These are phyloP conservation scores for Chaitophorus viminalis DNA, from an alignment of 2,888 invertebrate species.

Conservation along the genomic window DNA sequence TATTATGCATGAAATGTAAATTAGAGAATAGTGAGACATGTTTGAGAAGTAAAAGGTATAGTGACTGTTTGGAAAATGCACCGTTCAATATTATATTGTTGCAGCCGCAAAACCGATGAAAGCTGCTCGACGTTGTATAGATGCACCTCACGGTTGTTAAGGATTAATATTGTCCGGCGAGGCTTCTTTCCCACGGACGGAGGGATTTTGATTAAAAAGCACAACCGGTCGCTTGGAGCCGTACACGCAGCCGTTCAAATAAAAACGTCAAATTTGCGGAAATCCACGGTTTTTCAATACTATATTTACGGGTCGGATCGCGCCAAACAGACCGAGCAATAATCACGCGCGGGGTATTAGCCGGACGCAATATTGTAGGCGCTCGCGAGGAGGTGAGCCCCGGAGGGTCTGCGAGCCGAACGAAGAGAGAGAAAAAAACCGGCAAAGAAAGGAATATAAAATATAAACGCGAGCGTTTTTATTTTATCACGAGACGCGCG, in stretches of 20 bases:
- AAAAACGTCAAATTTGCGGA: neutral
- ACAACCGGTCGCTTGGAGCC: neutral
- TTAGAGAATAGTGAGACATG: too few species aligned
- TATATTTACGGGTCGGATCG: neutral
- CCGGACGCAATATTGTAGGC: neutral
- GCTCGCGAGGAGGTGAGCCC: neutral
- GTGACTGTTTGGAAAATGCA: too few species aligned
- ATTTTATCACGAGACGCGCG: neutral
- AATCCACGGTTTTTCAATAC: neutral
- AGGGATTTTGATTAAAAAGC: neutral
- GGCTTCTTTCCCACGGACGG: neutral
- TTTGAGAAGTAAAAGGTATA: too few species aligned
- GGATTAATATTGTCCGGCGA: neutral
- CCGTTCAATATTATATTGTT: too few species aligned
- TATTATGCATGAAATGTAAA: too few species aligned
- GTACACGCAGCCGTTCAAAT: neutral
- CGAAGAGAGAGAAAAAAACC: neutral
- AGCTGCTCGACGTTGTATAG: too few species aligned
- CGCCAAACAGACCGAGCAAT: neutral
- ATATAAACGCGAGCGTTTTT: neutral
- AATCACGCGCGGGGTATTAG: neutral
- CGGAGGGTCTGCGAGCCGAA: neutral
- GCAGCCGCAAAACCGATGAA: too few species aligned
- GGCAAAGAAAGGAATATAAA: neutral
- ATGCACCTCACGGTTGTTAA: too few species aligned